These are phyloP conservation scores for Cheilosia scutellata DNA, from an alignment of 2,888 invertebrate genomes.

Conservation along the genomic window DNA sequence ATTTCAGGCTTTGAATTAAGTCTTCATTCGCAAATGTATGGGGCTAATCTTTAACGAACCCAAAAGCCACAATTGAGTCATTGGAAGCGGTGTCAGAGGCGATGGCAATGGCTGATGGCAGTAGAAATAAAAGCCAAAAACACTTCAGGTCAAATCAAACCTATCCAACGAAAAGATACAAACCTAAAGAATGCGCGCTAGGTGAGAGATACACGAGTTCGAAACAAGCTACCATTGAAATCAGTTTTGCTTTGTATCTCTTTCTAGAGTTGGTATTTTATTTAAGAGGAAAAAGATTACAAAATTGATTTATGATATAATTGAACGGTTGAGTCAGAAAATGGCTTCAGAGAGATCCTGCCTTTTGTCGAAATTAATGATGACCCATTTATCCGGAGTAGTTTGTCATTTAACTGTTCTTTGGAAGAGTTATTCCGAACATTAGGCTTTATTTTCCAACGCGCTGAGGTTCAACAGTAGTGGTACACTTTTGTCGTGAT, in stretches of 20 bases:
- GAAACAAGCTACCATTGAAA: constrained; percentile 18
- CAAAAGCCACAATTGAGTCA: constrained; percentile 6
- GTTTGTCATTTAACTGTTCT: constrained; percentile 56
- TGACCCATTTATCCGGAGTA: constrained; percentile 40
- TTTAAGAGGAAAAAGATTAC: constrained; percentile 15
- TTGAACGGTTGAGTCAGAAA: constrained; percentile 47
- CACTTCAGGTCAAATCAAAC: neutral
- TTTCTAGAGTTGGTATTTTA: neutral
- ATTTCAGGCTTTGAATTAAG: constrained; percentile 36
- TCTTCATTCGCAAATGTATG: constrained; percentile 41
- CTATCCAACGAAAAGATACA: constrained; percentile 20
- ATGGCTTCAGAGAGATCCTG: constrained; percentile 42
- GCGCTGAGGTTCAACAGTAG: constrained; percentile 38
- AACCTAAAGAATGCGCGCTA: neutral
- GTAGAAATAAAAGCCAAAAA: constrained; percentile 27
- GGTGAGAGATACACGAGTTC: constrained; percentile 1
- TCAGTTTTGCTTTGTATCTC: constrained; percentile 31
- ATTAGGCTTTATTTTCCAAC: constrained; percentile 40
- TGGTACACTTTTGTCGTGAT: constrained; percentile 54
- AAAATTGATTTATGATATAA: constrained; percentile 60
- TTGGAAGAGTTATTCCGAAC: constrained; percentile 52
- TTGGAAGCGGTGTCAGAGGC: neutral
- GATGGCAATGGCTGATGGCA: neutral
- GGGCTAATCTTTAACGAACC: constrained; percentile 1
- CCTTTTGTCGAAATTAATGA: constrained; percentile 54